Evolutionary conservation across 1,140 invertebrate genomes (phyloP).

Genomic region (Rhopalosiphum padi): DNA sequence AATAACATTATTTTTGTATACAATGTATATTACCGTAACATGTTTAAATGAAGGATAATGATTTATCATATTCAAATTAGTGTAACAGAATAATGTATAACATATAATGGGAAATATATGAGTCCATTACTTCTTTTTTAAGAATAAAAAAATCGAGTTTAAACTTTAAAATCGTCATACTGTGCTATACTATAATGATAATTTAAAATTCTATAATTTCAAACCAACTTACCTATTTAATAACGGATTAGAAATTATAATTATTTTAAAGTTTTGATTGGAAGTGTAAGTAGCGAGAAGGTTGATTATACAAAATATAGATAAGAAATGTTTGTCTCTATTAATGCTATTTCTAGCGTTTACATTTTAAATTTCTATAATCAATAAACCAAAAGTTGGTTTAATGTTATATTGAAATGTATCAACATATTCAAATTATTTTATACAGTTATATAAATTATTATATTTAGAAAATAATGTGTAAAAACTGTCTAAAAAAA

Average conservation of each 20-base stretch:
- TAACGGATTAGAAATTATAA: background rate
- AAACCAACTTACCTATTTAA: background rate
- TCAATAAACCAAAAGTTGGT: background rate
- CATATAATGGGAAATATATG: background rate
- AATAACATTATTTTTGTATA: background rate
- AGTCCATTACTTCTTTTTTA: background rate
- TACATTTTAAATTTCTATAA: constrained; percentile 8
- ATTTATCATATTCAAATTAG: background rate
- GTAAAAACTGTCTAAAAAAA: background rate
- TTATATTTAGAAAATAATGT: no score
- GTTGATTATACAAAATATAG: constrained; percentile 19
- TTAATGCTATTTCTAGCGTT: background rate
- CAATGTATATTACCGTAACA: background rate
- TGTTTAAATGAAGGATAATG: background rate
- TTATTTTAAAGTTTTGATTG: background rate
- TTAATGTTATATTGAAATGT: background rate
- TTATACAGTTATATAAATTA: no score
- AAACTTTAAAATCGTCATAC: background rate
- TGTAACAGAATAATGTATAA: background rate
- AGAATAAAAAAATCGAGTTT: background rate
- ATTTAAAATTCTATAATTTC: background rate
- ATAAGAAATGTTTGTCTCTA: background rate
- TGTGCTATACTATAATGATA: background rate
- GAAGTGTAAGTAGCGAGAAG: background rate
- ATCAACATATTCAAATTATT: background rate